Evolutionary conservation across 2,888 invertebrate genomes (phyloP), one percentile per base, ranked within the genome.

Genomic region (Oasisia sp.): DNA sequence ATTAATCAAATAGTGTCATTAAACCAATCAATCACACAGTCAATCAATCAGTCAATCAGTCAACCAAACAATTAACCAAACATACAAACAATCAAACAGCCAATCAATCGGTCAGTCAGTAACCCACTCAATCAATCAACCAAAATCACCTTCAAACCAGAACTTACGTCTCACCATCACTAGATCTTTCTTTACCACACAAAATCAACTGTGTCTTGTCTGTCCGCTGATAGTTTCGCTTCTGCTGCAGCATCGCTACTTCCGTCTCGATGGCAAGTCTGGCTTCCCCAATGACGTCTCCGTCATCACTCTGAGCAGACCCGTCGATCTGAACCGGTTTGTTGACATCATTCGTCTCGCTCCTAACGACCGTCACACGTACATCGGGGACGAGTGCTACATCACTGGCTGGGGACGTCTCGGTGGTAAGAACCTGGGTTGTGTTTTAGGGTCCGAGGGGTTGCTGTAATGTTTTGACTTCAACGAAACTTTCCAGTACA

Each of bases 341-440:
- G 74, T 74, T 7, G 3, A 27, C 74, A 74, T n/a, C 74, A 74
- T 74, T 5, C 74, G 74, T n/a, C 74, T 74, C 5, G 74, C 74
- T n/a, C 74, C 74, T 27, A 27, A 74, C 7, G 74, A 74, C 74
- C 27, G 74, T 19, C 74, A 74, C 74, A 74, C 74, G 27, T 74
- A 74, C 74, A 74, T 27, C 74, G 74, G 74, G 74, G 74, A 74
- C 74, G 74, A 74, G 19, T 74, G 74, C 74, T 74, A 74, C 74
- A 74, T 74, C 74, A 74, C 74, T 3, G 74, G 74, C 74, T 74
- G 74, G 74, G 74, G 74, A 27, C 74, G 74, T 27, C 74, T 74
- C 0, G 27, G 74, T 27, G 74, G 74, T 74, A 27, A 74, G 74
- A 74, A 74, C 74, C 2, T n/a, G 27, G 5, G 7, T 7, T 74